Base-by-base conservation (phyloP, 2,888 invertebrate genomes). In the Pandemis corylana region DNA sequence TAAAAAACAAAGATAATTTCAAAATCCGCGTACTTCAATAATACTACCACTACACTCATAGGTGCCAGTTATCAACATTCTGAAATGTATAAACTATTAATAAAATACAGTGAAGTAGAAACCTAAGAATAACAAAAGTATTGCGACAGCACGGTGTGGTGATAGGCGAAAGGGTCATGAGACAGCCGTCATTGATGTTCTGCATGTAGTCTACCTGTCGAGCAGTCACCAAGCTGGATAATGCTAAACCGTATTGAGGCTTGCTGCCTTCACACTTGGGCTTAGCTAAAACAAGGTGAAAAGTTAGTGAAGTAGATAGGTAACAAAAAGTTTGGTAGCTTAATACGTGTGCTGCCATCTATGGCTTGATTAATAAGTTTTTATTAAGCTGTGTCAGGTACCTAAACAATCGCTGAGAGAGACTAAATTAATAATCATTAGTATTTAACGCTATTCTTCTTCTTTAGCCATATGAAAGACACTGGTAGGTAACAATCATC, bases 81-180 rank as follows among this genome's bases (percentile, higher is more conserved):
- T 5, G 46, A 46, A 46, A 12, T 46, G 4, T 46, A 12, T n/a
- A 13, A 51, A n/a, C n/a, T n/a, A 13, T 5, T 49, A 49, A 36
- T 36, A 36, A 4, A n/a, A 10, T 46, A 46, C 12, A 46, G 46
- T 36, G 44, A 44, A 51, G 4, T 51, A n/a, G n/a, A 13, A 41
- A 65, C 93, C 90, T 92, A 66, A 90, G 77, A 76, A 94, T 89
- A 64, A 91, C 84, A 72, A 94, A 95, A 0, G 94, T 93, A 78
- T 95, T 95, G 53, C 95, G 89, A 62, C 94, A 92, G 78, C 94
- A 94, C 0, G 95, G 94, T 5, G 90, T 92, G n/a, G 88, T 90
- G 61, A 94, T 91, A 0, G 94, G 91, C 1, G 95, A 95, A 61
- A 94, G 83, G 1, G 94, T 94, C 89, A 95, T 89, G 10, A 90